A percentile compares a stretch with the other conserved stretches of the same genome.
Evolutionary conservation across 2,113 vertebrate genomes (phyloP).

Genomic region (western clawed frog (Xenopus tropicalis)): UCB_Xtro_10.0 CM004447.2:87280501-87281000

Average conservation of each 20-base stretch:
- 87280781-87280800: neutral
- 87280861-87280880: conserved; percentile 11
- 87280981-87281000: no score
- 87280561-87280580: conserved; percentile 62
- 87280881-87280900: no score
- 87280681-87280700: conserved; percentile 27
- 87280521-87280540: neutral
- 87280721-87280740: conserved; percentile 40
- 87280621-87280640: neutral
- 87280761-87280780: conserved; percentile 20
- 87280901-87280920: no score
- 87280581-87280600: conserved; percentile 41
- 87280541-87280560: conserved; percentile 44
- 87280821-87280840: no score
- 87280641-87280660: neutral
- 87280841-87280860: no score
- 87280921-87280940: no score
- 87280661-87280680: neutral
- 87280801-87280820: no score
- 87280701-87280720: conserved; percentile 25
- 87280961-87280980: no score
- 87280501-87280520: conserved; percentile 20
- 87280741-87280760: conserved; percentile 25
- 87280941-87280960: no score
- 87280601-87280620: conserved; percentile 45